Evolutionary conservation across 1,140 invertebrate species (phyloP).

Genomic region (Mamestra configurata): DNA sequence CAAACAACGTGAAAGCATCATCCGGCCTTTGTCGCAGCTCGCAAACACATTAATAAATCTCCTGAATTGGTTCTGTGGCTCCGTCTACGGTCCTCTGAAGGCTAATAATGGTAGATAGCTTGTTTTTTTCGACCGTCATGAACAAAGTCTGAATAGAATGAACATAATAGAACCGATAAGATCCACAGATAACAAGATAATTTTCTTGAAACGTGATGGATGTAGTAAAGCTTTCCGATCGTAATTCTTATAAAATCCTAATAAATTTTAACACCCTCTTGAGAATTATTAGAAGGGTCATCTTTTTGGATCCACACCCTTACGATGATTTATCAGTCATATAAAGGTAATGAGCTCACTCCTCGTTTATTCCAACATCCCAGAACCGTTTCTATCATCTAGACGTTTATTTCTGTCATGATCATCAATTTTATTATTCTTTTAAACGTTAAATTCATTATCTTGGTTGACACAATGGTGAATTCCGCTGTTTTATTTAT

Average conservation of each 20-base stretch:
- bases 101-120: constrained; percentile 45
- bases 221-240: constrained; percentile 46
- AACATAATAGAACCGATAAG: constrained; percentile 17
- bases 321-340: constrained; percentile 47
- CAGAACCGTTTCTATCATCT: background rate
- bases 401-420: constrained; percentile 3
- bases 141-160: constrained; percentile 22
- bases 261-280: constrained; percentile 56
- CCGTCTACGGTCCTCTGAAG: constrained; percentile 47
- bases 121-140: constrained; percentile 38
- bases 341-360: constrained; percentile 46
- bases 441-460: constrained; percentile 3
- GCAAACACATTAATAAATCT: constrained; percentile 65
- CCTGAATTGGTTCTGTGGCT: constrained; percentile 55
- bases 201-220: constrained; percentile 24
- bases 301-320: constrained; percentile 43
- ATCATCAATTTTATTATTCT: background rate
- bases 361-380: background rate
- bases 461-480: constrained; percentile 11
- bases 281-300: constrained; percentile 53
- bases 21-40: constrained; percentile 52
- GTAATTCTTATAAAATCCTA: constrained; percentile 44
- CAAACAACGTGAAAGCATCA: constrained; percentile 53
- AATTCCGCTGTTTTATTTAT: constrained; percentile 37
- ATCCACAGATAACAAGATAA: constrained; percentile 21